Conservation (phyloP, 2,797 vertebrate species). For the Alauda arvensis region DNA sequence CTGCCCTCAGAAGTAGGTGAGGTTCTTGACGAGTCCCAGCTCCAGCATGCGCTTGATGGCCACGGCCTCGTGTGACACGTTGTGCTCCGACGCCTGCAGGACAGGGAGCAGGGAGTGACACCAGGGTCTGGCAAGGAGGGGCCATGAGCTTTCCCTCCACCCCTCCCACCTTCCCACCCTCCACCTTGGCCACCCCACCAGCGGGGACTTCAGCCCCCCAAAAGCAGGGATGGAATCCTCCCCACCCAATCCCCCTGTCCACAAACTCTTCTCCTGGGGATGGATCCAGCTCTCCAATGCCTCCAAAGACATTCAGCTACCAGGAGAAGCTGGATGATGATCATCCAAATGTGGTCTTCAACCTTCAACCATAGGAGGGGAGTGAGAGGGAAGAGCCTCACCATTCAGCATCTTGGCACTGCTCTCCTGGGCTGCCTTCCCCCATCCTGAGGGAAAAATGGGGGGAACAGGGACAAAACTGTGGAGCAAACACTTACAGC, state of each 20-base stretch:
- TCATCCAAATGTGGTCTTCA: neutral
- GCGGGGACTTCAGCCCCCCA: rapidly evolving
- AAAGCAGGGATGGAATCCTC: rapidly evolving
- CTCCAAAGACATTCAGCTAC: rapidly evolving
- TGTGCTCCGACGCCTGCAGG: conserved; percentile 70
- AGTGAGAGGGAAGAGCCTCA: neutral
- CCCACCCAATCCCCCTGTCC: rapidly evolving
- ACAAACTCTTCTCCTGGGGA: rapidly evolving
- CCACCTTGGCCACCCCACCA: neutral
- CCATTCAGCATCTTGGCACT: neutral
- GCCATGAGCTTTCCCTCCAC: rapidly evolving
- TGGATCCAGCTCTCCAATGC: neutral
- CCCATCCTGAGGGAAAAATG: rapidly evolving
- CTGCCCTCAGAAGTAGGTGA: conserved; percentile 71
- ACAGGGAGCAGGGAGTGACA: neutral
- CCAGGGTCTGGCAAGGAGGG: rapidly evolving
- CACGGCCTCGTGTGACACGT: conserved; percentile 71
- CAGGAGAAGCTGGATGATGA: neutral
- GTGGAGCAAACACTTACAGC: conserved; percentile 68
- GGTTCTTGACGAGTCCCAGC: conserved; percentile 72
- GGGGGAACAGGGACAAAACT: rapidly evolving
- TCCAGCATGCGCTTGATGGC: conserved; percentile 77
- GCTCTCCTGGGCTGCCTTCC: neutral
- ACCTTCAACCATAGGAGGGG: neutral
- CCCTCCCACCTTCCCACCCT: neutral